Percentiles rank a stretch among this genome's conserved stretches.
Evolutionary conservation across 2,888 invertebrate species (phyloP).

Genomic region (Drosophila lacicola): DNA sequence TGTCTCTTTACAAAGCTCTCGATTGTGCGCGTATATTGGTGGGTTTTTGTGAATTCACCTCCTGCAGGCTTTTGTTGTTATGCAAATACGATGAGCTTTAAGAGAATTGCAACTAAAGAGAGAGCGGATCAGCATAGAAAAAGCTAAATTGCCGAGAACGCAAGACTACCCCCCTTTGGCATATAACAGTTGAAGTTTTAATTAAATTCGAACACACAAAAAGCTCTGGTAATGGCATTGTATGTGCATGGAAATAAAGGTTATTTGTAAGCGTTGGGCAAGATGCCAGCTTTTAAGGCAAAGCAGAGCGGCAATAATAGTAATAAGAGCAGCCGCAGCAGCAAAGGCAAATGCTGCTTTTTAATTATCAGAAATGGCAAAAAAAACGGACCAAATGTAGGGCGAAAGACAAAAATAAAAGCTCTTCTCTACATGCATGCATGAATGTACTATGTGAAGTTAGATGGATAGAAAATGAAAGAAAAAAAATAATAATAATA

Average conservation of each 20-base stretch:
- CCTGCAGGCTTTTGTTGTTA: background rate
- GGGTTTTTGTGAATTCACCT: background rate
- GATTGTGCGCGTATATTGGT: conserved; percentile 1
- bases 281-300: conserved; percentile 26
- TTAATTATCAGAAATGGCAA: conserved; percentile 72
- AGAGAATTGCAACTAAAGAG: background rate
- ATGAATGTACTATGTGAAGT: conserved; percentile 16
- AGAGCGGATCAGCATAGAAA: background rate
- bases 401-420: conserved; percentile 67
- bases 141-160: conserved; percentile 1
- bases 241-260: conserved; percentile 31
- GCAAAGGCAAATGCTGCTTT: conserved; percentile 52
- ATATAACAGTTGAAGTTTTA: conserved; percentile 22
- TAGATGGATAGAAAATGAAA: conserved; percentile 34
- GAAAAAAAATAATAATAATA: conserved; percentile 24
- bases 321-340: conserved; percentile 13
- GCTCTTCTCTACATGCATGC: conserved; percentile 31
- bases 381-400: conserved; percentile 51
- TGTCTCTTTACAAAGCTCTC: conserved; percentile 1
- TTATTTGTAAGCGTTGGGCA: conserved; percentile 48
- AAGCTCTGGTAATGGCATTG: conserved; percentile 33
- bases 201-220: conserved; percentile 35
- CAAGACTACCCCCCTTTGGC: background rate
- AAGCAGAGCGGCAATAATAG: conserved; percentile 31
- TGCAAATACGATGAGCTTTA: background rate